Evolutionary conservation across 2,113 vertebrate genomes (phyloP).

Genomic region (Mellivora capensis): DNA sequence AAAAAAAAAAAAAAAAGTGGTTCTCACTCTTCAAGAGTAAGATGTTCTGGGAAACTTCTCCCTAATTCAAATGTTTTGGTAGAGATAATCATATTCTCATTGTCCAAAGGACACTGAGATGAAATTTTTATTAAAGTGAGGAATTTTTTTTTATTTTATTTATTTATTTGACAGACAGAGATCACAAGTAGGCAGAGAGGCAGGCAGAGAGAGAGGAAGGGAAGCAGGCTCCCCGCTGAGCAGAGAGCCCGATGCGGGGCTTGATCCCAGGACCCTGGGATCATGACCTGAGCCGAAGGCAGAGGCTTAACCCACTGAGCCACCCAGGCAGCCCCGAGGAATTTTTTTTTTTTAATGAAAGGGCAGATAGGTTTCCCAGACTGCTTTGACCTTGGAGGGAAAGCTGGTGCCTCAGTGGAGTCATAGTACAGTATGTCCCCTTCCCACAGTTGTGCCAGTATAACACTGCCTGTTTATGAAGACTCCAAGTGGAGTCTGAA

Average conservation of each 20-base stretch:
- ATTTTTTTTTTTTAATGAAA: neutral
- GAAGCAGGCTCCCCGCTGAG: too few relatives aligned
- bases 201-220: too few relatives aligned
- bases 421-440: neutral
- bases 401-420: rapidly evolving
- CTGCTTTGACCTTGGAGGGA: neutral
- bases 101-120: neutral
- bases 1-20: neutral
- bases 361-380: neutral
- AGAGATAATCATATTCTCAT: neutral
- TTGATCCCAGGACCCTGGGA: too few relatives aligned
- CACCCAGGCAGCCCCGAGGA: too few relatives aligned
- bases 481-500: neutral
- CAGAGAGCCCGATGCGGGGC: too few relatives aligned
- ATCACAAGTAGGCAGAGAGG: too few relatives aligned
- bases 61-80: neutral
- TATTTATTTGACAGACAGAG: too few relatives aligned
- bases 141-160: neutral
- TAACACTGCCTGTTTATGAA: neutral
- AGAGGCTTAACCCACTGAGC: too few relatives aligned
- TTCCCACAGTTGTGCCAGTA: neutral
- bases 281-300: too few relatives aligned
- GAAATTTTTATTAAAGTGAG: neutral
- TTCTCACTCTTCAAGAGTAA: neutral
- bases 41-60: neutral